Evolutionary conservation across 2,888 invertebrate genomes (phyloP).

Genomic region (Escarpia spicata): DNA sequence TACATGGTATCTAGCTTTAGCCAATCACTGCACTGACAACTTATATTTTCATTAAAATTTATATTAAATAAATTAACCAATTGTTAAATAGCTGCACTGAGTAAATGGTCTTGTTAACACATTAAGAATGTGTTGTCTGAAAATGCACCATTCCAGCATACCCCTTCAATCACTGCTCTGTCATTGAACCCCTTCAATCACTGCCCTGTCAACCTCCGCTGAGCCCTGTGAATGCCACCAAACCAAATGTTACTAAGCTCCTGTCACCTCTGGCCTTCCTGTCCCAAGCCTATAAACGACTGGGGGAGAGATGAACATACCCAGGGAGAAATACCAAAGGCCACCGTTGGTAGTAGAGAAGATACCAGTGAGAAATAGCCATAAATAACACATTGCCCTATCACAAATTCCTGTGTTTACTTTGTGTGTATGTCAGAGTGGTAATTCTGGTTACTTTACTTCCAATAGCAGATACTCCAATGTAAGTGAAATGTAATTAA

Average conservation of each 20-base stretch:
- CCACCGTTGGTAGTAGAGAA: not conserved
- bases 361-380: not conserved
- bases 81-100: too few relatives aligned
- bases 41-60: too few relatives aligned
- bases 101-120: not conserved
- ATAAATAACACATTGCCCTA: not conserved
- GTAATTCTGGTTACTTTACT: not conserved
- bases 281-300: not conserved
- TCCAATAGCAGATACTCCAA: not conserved
- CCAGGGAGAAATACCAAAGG: not conserved
- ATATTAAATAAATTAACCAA: too few relatives aligned
- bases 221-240: not conserved
- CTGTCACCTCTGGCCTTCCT: not conserved
- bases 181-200: not conserved
- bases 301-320: not conserved
- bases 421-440: not conserved
- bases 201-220: not conserved
- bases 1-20: too few relatives aligned
- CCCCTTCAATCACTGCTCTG: not conserved
- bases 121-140: not conserved
- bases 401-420: not conserved
- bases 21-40: too few relatives aligned
- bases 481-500: not conserved
- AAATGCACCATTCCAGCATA: not conserved
- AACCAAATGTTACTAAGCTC: not conserved